Evolutionary conservation across 2,888 invertebrate species (phyloP).

Genomic region (Dasysyrphus tricinctus): DNA sequence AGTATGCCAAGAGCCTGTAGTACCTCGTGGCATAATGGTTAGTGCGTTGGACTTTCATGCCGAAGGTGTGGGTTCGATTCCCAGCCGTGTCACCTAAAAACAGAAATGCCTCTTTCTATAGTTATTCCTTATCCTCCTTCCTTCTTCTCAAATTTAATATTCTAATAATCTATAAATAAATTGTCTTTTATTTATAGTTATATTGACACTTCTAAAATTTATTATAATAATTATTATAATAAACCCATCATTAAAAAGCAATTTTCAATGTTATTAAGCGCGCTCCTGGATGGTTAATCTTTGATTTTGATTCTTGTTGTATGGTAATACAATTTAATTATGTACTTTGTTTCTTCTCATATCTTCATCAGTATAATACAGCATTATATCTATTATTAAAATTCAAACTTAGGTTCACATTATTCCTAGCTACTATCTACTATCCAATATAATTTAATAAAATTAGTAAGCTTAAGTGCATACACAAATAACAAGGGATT

Average conservation of each 20-base stretch:
- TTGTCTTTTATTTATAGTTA: neutral
- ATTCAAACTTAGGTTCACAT: neutral
- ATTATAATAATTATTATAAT: neutral
- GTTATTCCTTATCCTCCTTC: too few relatives aligned
- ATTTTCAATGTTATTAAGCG: neutral
- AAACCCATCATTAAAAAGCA: neutral
- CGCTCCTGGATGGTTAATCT: neutral
- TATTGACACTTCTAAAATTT: neutral
- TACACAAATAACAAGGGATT: neutral
- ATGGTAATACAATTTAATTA: neutral
- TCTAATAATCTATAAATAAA: neutral
- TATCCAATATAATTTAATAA: neutral
- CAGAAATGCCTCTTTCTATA: too few relatives aligned
- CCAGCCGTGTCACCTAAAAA: too few relatives aligned
- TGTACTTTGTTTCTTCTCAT: neutral
- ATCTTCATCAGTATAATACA: neutral
- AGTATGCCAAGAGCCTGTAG: too few relatives aligned
- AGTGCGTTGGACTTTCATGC: too few relatives aligned
- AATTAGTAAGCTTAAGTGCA: neutral
- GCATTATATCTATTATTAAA: neutral
- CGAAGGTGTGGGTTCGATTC: too few relatives aligned
- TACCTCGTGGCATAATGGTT: too few relatives aligned
- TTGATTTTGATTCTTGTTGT: neutral
- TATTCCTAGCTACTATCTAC: neutral
- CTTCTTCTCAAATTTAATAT: neutral